These are phyloP conservation scores for Sarotherodon lohbergeri DNA, from an alignment of 2,113 vertebrate genomes.

Conservation along the genomic window DNA sequence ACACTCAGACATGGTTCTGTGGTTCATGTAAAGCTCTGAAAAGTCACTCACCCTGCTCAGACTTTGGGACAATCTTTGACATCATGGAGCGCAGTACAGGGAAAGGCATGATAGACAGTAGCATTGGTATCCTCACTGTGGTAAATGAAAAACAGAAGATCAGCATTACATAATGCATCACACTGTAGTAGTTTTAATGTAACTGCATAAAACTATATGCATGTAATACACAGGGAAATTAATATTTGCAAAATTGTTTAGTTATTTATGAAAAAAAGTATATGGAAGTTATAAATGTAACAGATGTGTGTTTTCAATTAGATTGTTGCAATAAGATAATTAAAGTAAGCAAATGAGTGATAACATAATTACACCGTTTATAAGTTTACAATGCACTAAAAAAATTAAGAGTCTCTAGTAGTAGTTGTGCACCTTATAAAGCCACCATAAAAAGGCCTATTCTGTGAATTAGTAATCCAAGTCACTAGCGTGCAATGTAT, in stretches of 20 bases:
- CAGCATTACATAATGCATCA: background rate
- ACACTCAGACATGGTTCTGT: background rate
- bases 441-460: background rate
- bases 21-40: background rate
- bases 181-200: background rate
- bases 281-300: background rate
- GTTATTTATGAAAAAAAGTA: background rate
- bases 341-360: background rate
- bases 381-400: background rate
- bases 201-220: background rate
- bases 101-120: slow-evolving; percentile 81
- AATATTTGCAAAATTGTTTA: background rate
- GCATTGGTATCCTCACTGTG: slow-evolving; percentile 80
- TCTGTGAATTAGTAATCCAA: slow-evolving; percentile 1
- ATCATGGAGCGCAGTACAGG: slow-evolving; percentile 90
- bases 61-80: slow-evolving; percentile 83
- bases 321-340: background rate
- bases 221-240: background rate
- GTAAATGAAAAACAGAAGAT: background rate
- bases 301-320: background rate
- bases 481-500: background rate
- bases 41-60: slow-evolving; percentile 85
- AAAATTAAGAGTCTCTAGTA: background rate
- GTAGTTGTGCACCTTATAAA: background rate
- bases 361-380: background rate